Evolutionary conservation across 2,888 invertebrate genomes (phyloP).

Genomic region (Nomada fucata): DNA sequence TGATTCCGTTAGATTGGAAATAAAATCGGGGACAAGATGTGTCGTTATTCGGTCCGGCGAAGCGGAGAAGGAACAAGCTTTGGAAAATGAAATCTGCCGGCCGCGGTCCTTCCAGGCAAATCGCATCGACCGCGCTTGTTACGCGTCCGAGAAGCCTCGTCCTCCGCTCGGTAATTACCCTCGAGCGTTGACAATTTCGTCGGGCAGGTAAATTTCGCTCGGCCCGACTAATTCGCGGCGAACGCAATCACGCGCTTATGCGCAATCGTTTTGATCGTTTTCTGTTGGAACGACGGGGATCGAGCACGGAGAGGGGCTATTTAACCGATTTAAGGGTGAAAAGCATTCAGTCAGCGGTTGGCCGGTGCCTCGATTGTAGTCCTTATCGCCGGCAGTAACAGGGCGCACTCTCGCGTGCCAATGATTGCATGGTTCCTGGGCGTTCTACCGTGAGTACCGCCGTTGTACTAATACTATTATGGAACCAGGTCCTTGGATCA

Average conservation of each 20-base stretch:
- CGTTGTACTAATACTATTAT: constrained; percentile 75
- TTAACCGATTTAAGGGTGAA: constrained; percentile 50
- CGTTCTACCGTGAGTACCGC: constrained; percentile 72
- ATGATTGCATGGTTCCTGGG: constrained; percentile 77
- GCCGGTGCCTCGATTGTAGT: constrained; percentile 64
- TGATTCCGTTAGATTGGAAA: constrained; percentile 11
- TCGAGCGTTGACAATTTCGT: constrained; percentile 49
- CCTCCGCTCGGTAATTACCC: constrained; percentile 37
- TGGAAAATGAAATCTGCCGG: constrained; percentile 53
- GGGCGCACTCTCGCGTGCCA: constrained; percentile 75
- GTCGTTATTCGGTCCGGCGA: constrained; percentile 3
- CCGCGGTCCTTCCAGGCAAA: constrained; percentile 46
- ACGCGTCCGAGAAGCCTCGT: constrained; percentile 54
- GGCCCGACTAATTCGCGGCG: constrained; percentile 31
- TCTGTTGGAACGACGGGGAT: neutral
- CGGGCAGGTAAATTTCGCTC: constrained; percentile 58
- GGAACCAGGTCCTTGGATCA: constrained; percentile 67
- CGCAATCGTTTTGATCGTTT: neutral
- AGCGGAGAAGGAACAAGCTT: constrained; percentile 19
- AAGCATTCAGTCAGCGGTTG: constrained; percentile 36
- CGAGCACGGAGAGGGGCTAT: constrained; percentile 16
- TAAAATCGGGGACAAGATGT: constrained; percentile 12
- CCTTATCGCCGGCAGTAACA: constrained; percentile 74
- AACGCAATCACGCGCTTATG: constrained; percentile 13
- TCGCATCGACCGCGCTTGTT: constrained; percentile 53